Base-by-base conservation (phyloP, 2,797 vertebrate species). In the Micromesistius poutassou region DNA sequence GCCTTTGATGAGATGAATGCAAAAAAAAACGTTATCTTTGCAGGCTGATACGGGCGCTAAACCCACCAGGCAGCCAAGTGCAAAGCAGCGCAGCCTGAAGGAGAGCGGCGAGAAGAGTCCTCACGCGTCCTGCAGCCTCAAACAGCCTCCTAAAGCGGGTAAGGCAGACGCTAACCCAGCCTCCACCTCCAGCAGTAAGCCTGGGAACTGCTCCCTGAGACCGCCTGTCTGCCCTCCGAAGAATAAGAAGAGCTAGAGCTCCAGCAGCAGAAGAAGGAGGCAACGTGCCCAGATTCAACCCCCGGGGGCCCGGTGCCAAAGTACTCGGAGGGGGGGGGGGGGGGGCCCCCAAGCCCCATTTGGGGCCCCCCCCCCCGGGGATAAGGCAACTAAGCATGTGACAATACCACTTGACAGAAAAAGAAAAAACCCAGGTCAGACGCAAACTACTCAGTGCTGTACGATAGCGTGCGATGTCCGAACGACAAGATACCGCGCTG, bases 171-270 rank as follows among this genome's bases (percentile, higher is more conserved):
- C 76, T 62, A 87, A 86, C 76, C 90, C 66, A 28, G 1, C n/a
- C 62, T 80, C 85, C 81, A 79, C 87, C 82, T 79, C 85, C 73
- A 80, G 33, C 30, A 86, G 84, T 36, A 84, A 77, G 76, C 31
- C 72, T 72, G 77, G 79, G 86, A 77, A 83, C 79, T 90, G 89
- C 80, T 42, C 22, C 62, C 25, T 83, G 13, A 94, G 92, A 86
- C 31, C 87, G 81, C 16, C 77, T 68, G 30, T 81, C 73, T 55
- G 77, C 35, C 75, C n/a, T n/a, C n/a, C 82, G 50, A 90, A 87
- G 89, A 83, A 80, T 74, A 93, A 91, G 81, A 93, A 92, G 83
- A 93, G 72, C 78, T 90, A 88, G 77, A n/a, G 68, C 42, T n/a
- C 30, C 12, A 8, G 2, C 62, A 28, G 62, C n/a, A 55, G 50